Evolutionary conservation across 2,888 invertebrate species (phyloP), one percentile per base, ranked within the genome.

Genomic region (Macropis europaea): DNA sequence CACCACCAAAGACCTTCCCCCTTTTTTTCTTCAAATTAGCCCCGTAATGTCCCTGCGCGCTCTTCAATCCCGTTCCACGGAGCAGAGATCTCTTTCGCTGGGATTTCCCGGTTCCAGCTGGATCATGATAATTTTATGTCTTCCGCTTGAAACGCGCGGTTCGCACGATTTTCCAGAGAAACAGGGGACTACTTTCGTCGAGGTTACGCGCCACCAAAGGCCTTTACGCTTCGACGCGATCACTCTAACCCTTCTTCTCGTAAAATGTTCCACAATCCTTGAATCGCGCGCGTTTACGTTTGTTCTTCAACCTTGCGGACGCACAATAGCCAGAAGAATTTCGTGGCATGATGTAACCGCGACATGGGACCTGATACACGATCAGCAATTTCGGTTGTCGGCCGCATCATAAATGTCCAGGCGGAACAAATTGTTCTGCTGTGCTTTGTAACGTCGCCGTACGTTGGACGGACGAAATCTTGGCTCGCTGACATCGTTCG

Each of bases 351-450:
- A 26, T 24, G 48, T 45, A 67, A 73, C 47, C 17, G 15, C 11
- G 28, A 40, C n/a, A n/a, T n/a, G n/a, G n/a, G n/a, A n/a, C n/a
- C n/a, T n/a, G n/a, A 53, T 34, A 36, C 53, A 40, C 42, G 28
- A 52, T 62, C 19, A 52, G 34, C 64, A 60, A 69, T 76, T 64
- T 73, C 26, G 54, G 43, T 54, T 19, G 50, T 53, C 52, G 56
- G 56, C 59, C 57, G 38, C 66, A 38, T 38, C 26, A 22, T 38
- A 60, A 67, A 53, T 48, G 32, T 52, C 73, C 70, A 74, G 68
- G 71, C 79, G 82, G 81, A 81, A 83, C 83, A 76, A 79, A 83
- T 83, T 75, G 64, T 59, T 28, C 68, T 30, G 45, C 60, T 50
- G 60, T 63, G 47, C 73, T 73, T 79, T 70, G 63, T 30, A 74